Evolutionary conservation across 1,140 invertebrate species (phyloP), one percentile per base, ranked within the genome.

Genomic region (Pseudomyrmex cubaensis): DNA sequence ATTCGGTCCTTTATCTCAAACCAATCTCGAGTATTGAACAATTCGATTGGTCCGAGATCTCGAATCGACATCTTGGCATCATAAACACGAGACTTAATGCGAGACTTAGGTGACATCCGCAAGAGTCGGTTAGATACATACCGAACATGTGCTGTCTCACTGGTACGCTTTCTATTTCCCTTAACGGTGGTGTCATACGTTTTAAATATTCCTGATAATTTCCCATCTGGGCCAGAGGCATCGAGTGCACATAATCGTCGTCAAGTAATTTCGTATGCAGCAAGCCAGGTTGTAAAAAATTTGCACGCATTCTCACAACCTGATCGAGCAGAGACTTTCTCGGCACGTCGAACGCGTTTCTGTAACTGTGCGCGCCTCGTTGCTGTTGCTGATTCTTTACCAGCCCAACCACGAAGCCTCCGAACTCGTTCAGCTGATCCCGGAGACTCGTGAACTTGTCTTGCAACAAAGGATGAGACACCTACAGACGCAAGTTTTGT

Each of bases 191-290:
- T 69, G 98, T 97, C 95, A 98, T 97, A 66, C 98, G 96, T 94
- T 99, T 99, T 48, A 99, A 95, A 93, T 99, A 99, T 93, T 99
- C 98, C 94, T 99, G 98, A 94, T 99, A 99, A 95, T 99, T 99
- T 89, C 99, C 99, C 99, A 99, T 99, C 94, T 99, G 98, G 64
- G 98, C 97, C 22, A 99, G 98, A 1, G 99, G 98, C 95, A 99
- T 97, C 83, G 97, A 98, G 93, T 99, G 98, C 12, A 98, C 95
- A 84, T 97, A 97, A 94, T 99, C 99, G 91, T 98, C 98, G 92
- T 98, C 98, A 74, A 98, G 95, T 54, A 98, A 93, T 88, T 97
- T 96, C 1, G 96, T 97, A 85, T 97, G 95, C 25, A 95, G 95
- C 13, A 97, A 94, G 3, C 97, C 95, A 44, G 97, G 96, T 90